These are phyloP conservation scores for Pycnomerus fuliginosus DNA, from an alignment of 2,888 invertebrate species.

Conservation along the genomic window DNA sequence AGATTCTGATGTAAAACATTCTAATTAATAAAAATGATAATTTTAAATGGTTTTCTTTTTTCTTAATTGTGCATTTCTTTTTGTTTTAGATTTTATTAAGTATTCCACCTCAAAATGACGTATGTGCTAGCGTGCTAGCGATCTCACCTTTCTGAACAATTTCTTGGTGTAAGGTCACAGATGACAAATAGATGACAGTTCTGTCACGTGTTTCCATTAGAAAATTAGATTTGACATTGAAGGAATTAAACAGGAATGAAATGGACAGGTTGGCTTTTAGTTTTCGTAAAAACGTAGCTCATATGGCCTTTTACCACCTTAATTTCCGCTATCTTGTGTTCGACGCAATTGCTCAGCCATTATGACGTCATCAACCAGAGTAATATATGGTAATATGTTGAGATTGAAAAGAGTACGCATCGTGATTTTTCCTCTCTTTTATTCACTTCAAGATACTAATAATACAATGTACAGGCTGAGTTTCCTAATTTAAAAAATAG, in stretches of 20 bases:
- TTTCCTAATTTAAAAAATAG: slow-evolving; percentile 38
- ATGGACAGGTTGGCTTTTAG: too few relatives aligned
- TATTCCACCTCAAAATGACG: too few relatives aligned
- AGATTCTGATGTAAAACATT: not conserved
- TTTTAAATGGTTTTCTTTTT: not conserved
- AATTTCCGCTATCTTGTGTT: not conserved
- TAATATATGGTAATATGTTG: not conserved
- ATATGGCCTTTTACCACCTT: not conserved
- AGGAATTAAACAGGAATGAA: too few relatives aligned
- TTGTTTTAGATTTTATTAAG: too few relatives aligned
- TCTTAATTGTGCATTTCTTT: not conserved
- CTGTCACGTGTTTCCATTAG: too few relatives aligned
- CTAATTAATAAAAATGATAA: not conserved
- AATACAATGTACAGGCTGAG: slow-evolving; percentile 41
- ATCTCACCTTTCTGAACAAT: not conserved
- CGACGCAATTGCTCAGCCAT: too few relatives aligned
- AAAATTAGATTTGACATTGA: too few relatives aligned
- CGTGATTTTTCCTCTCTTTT: not conserved
- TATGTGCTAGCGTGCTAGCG: not conserved
- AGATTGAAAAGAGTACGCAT: not conserved
- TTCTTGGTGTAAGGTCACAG: too few relatives aligned
- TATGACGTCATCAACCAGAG: too few relatives aligned
- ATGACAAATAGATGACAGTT: too few relatives aligned
- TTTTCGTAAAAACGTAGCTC: not conserved
- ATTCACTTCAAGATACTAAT: slow-evolving; percentile 30